These are phyloP conservation scores for Trachelus iudaicus DNA, from an alignment of 2,888 invertebrate genomes.

Conservation along the genomic window DNA sequence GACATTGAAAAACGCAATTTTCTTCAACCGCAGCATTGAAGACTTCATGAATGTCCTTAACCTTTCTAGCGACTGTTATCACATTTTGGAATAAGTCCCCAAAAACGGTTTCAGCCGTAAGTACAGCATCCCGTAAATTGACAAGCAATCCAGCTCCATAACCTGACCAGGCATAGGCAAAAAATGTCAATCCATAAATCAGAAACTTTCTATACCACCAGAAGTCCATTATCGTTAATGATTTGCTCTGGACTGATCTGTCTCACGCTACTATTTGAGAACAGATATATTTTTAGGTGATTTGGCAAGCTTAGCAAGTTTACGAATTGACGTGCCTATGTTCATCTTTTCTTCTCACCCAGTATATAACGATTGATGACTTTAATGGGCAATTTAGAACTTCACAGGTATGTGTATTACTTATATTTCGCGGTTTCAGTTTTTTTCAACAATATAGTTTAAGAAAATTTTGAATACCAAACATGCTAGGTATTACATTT, in stretches of 20 bases:
- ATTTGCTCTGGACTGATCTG: not conserved
- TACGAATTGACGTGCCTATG: not conserved
- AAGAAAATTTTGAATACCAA: not conserved
- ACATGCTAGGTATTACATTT: not conserved
- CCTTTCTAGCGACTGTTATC: slow-evolving; percentile 78
- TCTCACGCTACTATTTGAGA: not conserved
- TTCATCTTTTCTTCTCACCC: not conserved
- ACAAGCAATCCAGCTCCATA: slow-evolving; percentile 80
- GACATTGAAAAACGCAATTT: slow-evolving; percentile 81
- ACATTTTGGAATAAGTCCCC: slow-evolving; percentile 81
- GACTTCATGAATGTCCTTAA: slow-evolving; percentile 81
- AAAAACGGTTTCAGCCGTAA: slow-evolving; percentile 83
- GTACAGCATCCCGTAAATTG: slow-evolving; percentile 82
- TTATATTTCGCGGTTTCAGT: too few species aligned
- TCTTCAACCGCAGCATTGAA: slow-evolving; percentile 89
- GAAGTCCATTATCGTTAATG: slow-evolving; percentile 73
- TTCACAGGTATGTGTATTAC: too few species aligned
- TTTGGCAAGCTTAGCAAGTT: not conserved
- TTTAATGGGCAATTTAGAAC: not conserved
- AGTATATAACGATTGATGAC: not conserved
- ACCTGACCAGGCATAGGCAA: slow-evolving; percentile 84
- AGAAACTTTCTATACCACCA: slow-evolving; percentile 78
- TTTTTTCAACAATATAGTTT: too few species aligned
- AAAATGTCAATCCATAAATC: slow-evolving; percentile 80
- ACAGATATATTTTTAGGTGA: slow-evolving; percentile 2